Evolutionary conservation across 1,140 invertebrate species (phyloP), one percentile per base, ranked within the genome.

Genomic region (Diuraphis noxia): DNA sequence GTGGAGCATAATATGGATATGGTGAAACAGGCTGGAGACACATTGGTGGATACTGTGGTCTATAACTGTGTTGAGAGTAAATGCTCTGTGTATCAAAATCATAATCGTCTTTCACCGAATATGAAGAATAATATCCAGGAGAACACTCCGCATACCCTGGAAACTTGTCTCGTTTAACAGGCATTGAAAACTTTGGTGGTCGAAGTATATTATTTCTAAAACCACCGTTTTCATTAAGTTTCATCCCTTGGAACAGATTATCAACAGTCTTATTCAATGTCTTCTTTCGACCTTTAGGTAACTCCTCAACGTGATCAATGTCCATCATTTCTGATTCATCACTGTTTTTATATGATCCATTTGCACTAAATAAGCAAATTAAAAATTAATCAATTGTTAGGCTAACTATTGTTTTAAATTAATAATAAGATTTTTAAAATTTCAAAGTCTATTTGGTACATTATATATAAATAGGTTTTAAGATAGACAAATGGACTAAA

Each of bases 241-340:
- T 91, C 89, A 91, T 52, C 7, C 77, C 43, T 49, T 30, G 77
- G 17, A 91, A 91, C 38, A 91, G n/a, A 25, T 52, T 91, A 49
- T 91, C 3, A 4, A 91, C 89, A 49, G 40, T 41, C 25, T 91
- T 91, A 10, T 49, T 49, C 10, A 10, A 81, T 41, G 1, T 36
- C 9, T 46, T 89, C 36, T 79, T 40, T 21, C 2, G 88, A 19
- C 36, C n/a, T 63, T 88, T 82, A 10, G 88, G 77, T 36, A 79
- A 30, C 21, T 43, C 63, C 4, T 79, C 88, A 2, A 21, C 25
- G 7, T 43, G 41, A 77, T 90, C 88, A 30, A 82, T 38, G n/a
- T 91, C 89, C 89, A 91, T 91, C 89, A 91, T 91, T 52, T 91
- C 89, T 17, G 77, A 52, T 77, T 79, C 25, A 52, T 91, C 89